These are phyloP conservation scores for Delichon dasypus DNA, from an alignment of 2,797 vertebrate genomes.

Conservation along the genomic window DNA sequence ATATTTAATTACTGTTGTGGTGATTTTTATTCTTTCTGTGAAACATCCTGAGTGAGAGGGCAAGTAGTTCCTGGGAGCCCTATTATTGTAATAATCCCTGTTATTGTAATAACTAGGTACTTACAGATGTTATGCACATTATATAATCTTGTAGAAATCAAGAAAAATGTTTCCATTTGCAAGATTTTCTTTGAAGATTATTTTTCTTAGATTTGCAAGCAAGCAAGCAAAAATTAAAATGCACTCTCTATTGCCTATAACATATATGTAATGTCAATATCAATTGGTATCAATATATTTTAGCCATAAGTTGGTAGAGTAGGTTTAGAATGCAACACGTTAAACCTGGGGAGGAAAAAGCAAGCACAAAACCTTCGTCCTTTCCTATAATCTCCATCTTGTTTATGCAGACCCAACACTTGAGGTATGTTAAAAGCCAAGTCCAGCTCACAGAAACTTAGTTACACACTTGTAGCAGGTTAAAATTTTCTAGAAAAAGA, in stretches of 20 bases:
- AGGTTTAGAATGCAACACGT: not conserved
- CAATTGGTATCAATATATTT: not conserved
- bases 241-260: not conserved
- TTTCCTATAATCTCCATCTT: not conserved
- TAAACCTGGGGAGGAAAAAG: not conserved
- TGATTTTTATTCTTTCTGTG: not conserved
- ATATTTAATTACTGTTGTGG: not conserved
- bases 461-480: not conserved
- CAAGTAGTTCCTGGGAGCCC: not conserved
- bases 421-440: not conserved
- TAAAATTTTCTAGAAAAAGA: not conserved
- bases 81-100: not conserved
- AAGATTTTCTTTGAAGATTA: not conserved
- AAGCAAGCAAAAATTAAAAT: not conserved
- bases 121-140: rapidly evolving
- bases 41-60: not conserved
- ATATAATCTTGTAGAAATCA: not conserved
- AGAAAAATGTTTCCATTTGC: not conserved
- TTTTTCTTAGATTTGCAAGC: not conserved
- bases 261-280: not conserved
- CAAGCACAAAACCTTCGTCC: not conserved
- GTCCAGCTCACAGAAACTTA: not conserved
- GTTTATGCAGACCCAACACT: not conserved
- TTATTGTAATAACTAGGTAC: not conserved
- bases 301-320: not conserved